Evolutionary conservation across 2,797 vertebrate species (phyloP).

Genomic region (Capromys pilorides): DNA sequence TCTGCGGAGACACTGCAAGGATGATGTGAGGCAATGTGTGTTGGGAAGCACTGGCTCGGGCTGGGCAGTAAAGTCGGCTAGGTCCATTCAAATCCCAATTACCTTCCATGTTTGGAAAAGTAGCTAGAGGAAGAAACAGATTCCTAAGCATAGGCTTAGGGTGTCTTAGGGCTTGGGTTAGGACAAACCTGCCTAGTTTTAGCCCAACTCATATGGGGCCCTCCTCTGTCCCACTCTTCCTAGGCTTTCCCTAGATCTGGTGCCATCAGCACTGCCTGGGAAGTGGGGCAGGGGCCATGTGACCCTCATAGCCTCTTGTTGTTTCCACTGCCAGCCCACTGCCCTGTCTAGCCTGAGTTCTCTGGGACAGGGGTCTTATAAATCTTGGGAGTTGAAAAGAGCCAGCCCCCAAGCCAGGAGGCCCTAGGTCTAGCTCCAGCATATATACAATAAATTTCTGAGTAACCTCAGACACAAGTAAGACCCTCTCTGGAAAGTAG

Average conservation of each 20-base stretch:
- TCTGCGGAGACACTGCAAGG: neutral
- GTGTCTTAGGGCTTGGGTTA: neutral
- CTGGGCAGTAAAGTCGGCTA: neutral
- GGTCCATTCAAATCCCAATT: neutral
- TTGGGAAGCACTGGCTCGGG: neutral
- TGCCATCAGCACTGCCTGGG: neutral
- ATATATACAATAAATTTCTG: neutral
- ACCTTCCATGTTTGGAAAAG: neutral
- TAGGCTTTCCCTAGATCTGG: neutral
- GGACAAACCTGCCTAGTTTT: neutral
- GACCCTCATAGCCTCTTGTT: neutral
- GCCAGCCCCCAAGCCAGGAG: neutral
- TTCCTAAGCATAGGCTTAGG: neutral
- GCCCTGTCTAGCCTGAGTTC: neutral
- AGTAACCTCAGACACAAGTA: neutral
- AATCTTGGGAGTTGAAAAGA: neutral
- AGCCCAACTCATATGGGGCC: neutral
- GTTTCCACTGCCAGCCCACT: neutral
- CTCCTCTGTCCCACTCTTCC: neutral
- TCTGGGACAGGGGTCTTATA: neutral
- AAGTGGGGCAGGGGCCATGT: neutral
- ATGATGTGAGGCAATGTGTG: neutral
- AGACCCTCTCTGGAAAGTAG: neutral
- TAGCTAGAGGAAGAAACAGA: neutral
- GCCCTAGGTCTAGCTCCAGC: neutral